These are phyloP conservation scores for Malacoctenus gilli DNA, from an alignment of 2,797 vertebrate genomes.

Conservation along the genomic window DNA sequence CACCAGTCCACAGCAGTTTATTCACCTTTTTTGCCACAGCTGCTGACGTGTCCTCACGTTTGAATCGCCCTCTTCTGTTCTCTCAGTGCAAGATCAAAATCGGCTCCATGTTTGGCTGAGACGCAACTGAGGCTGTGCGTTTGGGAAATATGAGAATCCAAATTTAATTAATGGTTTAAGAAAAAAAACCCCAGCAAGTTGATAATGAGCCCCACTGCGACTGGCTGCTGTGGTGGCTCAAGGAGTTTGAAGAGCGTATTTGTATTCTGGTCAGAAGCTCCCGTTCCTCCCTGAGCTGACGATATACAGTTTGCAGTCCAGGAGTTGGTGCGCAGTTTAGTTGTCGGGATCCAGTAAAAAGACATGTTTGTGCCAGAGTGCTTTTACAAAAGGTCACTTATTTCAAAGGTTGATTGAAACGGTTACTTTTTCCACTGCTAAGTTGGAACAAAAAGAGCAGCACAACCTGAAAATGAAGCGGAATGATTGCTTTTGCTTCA, in stretches of 20 bases:
- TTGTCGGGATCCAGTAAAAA: too few species aligned
- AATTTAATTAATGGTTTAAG: constrained; percentile 26
- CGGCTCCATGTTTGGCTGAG: not conserved
- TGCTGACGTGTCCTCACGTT: not conserved
- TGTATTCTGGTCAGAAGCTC: constrained; percentile 44
- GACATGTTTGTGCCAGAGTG: too few species aligned
- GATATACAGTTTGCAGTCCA: too few species aligned
- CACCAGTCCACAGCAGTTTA: too few species aligned
- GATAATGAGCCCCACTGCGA: constrained; percentile 37
- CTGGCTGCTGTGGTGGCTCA: constrained; percentile 7
- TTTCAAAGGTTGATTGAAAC: too few species aligned
- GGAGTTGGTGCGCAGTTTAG: too few species aligned
- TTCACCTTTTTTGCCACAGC: too few species aligned
- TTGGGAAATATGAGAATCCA: constrained; percentile 18
- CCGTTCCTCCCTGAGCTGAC: constrained; percentile 33
- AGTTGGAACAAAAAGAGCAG: too few species aligned
- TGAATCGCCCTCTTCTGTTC: not conserved
- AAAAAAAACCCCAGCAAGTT: not conserved
- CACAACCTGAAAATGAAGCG: not conserved
- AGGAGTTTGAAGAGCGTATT: constrained; percentile 10
- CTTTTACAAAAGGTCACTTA: too few species aligned
- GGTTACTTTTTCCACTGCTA: too few species aligned
- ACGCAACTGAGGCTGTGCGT: constrained; percentile 1
- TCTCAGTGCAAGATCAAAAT: constrained; percentile 3
- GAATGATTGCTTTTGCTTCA: not conserved